These are phyloP conservation scores for Dendrocincla fuliginosa DNA, from an alignment of 2,797 vertebrate species.

Conservation along the genomic window DNA sequence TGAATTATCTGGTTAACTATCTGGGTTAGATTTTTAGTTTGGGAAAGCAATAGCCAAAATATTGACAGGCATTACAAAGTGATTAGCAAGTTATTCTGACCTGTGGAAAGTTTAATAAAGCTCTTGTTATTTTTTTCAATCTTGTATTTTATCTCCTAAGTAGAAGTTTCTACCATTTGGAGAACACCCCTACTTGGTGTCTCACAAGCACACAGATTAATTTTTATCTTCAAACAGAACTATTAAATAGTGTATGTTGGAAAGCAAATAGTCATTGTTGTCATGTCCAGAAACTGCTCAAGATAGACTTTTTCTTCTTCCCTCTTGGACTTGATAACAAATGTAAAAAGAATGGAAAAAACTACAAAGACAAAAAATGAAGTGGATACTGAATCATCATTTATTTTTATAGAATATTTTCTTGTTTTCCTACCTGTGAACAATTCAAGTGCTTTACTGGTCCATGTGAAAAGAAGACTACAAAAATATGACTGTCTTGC, in stretches of 20 bases:
- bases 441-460: not conserved
- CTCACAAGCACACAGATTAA: not conserved
- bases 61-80: not conserved
- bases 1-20: slow-evolving; percentile 52
- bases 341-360: not conserved
- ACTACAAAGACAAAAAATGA: not conserved
- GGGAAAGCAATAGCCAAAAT: not conserved
- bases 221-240: not conserved
- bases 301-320: not conserved
- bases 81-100: not conserved
- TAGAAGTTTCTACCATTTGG: not conserved
- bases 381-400: fast-evolving
- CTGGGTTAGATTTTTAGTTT: slow-evolving; percentile 23
- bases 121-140: not conserved
- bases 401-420: not conserved
- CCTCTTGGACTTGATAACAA: not conserved
- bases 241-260: not conserved
- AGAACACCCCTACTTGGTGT: not conserved
- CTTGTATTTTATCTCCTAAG: not conserved
- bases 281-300: not conserved
- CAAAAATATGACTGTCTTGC: not conserved
- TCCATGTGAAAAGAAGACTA: not conserved
- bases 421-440: not conserved
- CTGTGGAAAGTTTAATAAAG: not conserved
- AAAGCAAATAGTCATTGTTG: not conserved